A percentile compares a stretch with the other conserved stretches of the same genome.
Conservation (phyloP, 2,888 invertebrate genomes). For the Papilio gigon region DNA sequence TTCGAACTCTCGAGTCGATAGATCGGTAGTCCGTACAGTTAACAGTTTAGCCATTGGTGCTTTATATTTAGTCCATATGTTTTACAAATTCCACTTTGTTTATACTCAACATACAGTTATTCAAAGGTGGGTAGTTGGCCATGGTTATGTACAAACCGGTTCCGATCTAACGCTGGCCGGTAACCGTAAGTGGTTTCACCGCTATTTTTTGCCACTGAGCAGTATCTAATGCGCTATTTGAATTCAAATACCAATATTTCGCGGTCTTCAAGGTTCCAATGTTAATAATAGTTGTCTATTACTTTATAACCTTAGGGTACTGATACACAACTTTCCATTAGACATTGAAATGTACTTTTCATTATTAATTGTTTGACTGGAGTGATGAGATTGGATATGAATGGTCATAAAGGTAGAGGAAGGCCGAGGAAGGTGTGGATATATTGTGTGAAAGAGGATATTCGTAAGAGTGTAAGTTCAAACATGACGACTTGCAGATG, state of each 20-base stretch:
- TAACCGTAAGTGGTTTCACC: slow-evolving; percentile 32
- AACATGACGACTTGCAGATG: too few species aligned
- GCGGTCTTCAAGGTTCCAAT: slow-evolving; percentile 27
- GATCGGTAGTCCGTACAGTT: too few species aligned
- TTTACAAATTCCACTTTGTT: slow-evolving; percentile 46
- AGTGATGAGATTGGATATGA: neutral
- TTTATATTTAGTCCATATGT: slow-evolving; percentile 6
- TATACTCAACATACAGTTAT: slow-evolving; percentile 49
- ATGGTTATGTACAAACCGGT: slow-evolving; percentile 52
- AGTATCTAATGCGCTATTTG: slow-evolving; percentile 29
- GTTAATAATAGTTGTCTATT: slow-evolving; percentile 26
- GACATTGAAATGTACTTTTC: neutral
- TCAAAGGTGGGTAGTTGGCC: slow-evolving; percentile 47
- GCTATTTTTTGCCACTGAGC: slow-evolving; percentile 31
- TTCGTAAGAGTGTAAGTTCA: too few species aligned
- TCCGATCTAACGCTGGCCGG: slow-evolving; percentile 44
- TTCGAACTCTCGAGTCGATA: too few species aligned
- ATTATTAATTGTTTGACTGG: neutral
- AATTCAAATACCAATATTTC: slow-evolving; percentile 35
- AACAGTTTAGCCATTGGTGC: too few species aligned
- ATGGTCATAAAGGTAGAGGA: too few species aligned
- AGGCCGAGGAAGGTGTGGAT: too few species aligned
- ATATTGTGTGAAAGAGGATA: too few species aligned
- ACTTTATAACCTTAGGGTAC: slow-evolving; percentile 24
- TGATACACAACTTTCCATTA: neutral